phyloP scores from a whole-genome alignment of 2,888 invertebrate genomes.

The Athetis lepigone region DNA sequence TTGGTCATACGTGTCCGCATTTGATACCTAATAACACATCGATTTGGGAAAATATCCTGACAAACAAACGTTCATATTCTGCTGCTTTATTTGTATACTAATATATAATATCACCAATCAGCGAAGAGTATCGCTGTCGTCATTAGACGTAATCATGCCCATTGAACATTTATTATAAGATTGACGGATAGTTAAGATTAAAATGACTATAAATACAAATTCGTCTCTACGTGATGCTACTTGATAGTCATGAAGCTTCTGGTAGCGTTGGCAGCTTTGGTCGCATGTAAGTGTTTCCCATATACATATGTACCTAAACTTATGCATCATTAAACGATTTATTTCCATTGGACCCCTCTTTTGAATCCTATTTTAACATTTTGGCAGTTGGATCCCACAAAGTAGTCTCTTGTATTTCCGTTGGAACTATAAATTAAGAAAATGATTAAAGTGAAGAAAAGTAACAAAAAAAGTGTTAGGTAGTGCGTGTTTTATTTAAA shows the following conservation, averaged over 20 bases:
- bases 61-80: slow-evolving; percentile 8
- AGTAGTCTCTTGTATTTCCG: no score
- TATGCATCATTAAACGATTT: no score
- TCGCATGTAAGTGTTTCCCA: slow-evolving; percentile 39
- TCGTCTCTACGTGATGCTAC: slow-evolving; percentile 10
- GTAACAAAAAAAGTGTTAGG: no score
- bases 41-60: not conserved
- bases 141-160: slow-evolving; percentile 14
- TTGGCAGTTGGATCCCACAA: no score
- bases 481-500: no score
- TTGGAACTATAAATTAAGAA: no score
- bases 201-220: slow-evolving; percentile 28
- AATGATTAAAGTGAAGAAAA: no score
- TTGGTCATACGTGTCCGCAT: no score
- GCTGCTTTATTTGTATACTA: not conserved
- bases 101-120: slow-evolving; percentile 5
- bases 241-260: slow-evolving; percentile 34
- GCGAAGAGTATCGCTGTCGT: slow-evolving; percentile 7
- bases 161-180: slow-evolving; percentile 13
- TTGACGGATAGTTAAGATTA: slow-evolving; percentile 14
- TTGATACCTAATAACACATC: no score
- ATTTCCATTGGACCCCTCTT: no score
- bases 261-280: slow-evolving; percentile 38
- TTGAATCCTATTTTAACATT: no score
- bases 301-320: no score